A percentile compares a stretch with the other conserved stretches of the same genome.
Evolutionary conservation across 2,888 invertebrate genomes (phyloP).

Genomic region (Seira musarum): DNA sequence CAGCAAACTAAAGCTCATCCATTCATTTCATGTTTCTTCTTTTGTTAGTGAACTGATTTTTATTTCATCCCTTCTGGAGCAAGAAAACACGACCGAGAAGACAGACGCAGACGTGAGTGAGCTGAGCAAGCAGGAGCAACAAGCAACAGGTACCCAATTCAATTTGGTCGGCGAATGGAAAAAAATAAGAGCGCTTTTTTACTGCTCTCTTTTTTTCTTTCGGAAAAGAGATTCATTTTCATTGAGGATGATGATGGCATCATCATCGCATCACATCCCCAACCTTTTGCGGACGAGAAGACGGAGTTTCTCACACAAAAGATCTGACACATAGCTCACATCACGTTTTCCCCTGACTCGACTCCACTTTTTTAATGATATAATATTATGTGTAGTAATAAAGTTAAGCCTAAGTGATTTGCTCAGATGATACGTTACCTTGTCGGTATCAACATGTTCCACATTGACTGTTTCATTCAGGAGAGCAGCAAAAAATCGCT

Average conservation of each 20-base stretch:
- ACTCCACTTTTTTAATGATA: slow-evolving; percentile 27
- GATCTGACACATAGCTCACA: slow-evolving; percentile 24
- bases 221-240: slow-evolving; percentile 48
- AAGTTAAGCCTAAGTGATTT: slow-evolving; percentile 6
- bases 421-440: slow-evolving; percentile 18
- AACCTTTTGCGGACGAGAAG: slow-evolving; percentile 12
- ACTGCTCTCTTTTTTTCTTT: slow-evolving; percentile 21
- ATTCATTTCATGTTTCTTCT: slow-evolving; percentile 5
- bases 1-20: slow-evolving; percentile 26
- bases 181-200: slow-evolving; percentile 25
- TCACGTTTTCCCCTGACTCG: slow-evolving; percentile 41
- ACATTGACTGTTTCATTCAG: slow-evolving; percentile 48
- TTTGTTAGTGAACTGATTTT: slow-evolving; percentile 56
- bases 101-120: too few relatives aligned
- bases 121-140: not conserved
- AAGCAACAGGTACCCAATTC: slow-evolving; percentile 12
- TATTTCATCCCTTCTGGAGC: slow-evolving; percentile 22
- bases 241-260: slow-evolving; percentile 41
- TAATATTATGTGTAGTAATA: slow-evolving; percentile 11
- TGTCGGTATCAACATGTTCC: slow-evolving; percentile 61
- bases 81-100: not conserved
- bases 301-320: slow-evolving; percentile 16
- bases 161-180: not conserved
- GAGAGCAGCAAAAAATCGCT: not conserved
- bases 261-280: slow-evolving; percentile 5